Percentiles rank a stretch among this genome's conserved stretches.
phyloP scores from a whole-genome alignment of 2,113 vertebrate species.

The Gallinago paraguaiae region DNA sequence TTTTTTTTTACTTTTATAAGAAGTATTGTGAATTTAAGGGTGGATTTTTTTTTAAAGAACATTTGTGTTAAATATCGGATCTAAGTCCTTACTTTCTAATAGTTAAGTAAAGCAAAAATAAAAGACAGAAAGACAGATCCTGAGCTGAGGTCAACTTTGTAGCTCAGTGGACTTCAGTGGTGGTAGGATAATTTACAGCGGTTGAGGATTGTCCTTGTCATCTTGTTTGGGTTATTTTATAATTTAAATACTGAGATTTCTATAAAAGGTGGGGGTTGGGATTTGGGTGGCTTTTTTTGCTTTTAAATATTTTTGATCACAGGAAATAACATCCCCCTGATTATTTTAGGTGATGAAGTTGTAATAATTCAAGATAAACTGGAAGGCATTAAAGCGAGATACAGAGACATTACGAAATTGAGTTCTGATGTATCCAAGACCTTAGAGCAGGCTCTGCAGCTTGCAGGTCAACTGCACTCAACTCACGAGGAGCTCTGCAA shows the following conservation, averaged over 20 bases:
- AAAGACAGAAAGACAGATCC: not conserved
- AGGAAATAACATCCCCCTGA: slow-evolving; percentile 48
- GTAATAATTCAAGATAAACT: slow-evolving; percentile 95
- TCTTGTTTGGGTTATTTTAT: not conserved
- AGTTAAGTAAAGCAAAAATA: not conserved
- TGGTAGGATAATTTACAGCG: not conserved
- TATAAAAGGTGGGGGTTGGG: not conserved
- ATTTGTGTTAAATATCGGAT: not conserved
- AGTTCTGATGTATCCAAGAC: slow-evolving; percentile 84
- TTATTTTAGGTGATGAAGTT: slow-evolving; percentile 92
- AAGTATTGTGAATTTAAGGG: not conserved
- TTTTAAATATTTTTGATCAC: not conserved
- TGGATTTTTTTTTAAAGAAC: not conserved
- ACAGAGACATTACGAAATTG: slow-evolving; percentile 88
- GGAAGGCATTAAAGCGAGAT: slow-evolving; percentile 92
- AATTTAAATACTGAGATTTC: not conserved
- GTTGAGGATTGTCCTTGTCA: not conserved
- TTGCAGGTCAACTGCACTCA: slow-evolving; percentile 82
- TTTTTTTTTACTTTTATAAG: not conserved
- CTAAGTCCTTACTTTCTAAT: not conserved
- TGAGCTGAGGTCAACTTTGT: not conserved
- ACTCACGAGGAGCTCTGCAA: slow-evolving; percentile 80
- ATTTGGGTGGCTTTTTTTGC: not conserved
- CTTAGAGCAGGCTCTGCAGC: slow-evolving; percentile 84
- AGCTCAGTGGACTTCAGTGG: not conserved